phyloP scores from a whole-genome alignment of 2,113 vertebrate genomes.

The Hystrix cristata region DNA sequence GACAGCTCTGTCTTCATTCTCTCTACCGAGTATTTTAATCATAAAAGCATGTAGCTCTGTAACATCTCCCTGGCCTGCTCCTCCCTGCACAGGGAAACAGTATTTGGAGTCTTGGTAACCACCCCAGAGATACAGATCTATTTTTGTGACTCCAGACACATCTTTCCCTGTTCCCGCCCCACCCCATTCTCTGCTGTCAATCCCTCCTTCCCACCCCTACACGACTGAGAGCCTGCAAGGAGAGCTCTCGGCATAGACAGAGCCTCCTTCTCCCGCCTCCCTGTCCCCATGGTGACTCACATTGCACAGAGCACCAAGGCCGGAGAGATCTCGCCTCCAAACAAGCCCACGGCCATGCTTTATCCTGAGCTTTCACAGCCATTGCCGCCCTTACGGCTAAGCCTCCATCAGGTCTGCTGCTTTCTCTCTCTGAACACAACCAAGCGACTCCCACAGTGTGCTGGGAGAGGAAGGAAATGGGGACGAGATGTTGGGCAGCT shows the following conservation, averaged over 20 bases:
- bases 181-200: neutral
- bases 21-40: conserved; percentile 47
- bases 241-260: conserved; percentile 38
- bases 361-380: neutral
- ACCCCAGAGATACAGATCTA: conserved; percentile 41
- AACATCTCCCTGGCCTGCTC: neutral
- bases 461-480: neutral
- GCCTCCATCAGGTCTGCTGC: neutral
- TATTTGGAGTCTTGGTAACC: conserved; percentile 58
- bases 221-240: neutral
- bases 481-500: neutral
- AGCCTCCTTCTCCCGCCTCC: neutral
- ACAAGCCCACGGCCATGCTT: neutral
- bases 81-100: conserved; percentile 18
- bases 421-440: neutral
- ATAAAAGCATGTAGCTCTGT: conserved; percentile 11
- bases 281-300: neutral
- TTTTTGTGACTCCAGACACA: conserved; percentile 54
- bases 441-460: neutral
- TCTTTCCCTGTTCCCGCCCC: neutral
- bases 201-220: neutral
- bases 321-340: neutral
- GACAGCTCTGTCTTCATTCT: neutral
- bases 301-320: neutral
- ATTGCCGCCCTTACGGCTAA: neutral